phyloP scores from a whole-genome alignment of 2,113 vertebrate species.

The Pseudopodoces humilis region DNA sequence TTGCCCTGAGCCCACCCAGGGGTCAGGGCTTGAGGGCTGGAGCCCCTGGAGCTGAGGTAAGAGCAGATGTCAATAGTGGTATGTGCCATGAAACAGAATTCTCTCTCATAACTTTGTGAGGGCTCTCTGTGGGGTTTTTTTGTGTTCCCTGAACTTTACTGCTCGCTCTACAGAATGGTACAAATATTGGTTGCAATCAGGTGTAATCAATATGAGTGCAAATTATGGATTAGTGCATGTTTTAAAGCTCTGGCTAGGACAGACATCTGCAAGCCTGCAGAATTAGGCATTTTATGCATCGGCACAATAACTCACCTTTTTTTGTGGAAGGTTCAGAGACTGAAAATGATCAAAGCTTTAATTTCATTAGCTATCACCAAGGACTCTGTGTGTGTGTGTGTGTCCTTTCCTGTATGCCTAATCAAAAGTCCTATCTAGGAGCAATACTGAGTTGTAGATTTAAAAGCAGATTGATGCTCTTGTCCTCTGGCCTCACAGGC shows the following conservation, averaged over 20 bases:
- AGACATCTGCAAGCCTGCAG: background rate
- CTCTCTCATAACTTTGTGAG: background rate
- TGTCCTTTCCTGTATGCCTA: background rate
- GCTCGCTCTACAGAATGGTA: rapidly evolving
- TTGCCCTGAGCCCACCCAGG: background rate
- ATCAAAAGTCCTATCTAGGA: background rate
- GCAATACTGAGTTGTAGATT: background rate
- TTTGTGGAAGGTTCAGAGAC: background rate
- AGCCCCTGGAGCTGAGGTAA: background rate
- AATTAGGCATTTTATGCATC: background rate
- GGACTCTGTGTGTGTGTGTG: background rate
- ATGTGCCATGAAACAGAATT: background rate
- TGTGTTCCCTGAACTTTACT: background rate
- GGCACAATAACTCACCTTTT: background rate
- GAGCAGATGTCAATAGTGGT: background rate
- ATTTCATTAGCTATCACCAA: background rate
- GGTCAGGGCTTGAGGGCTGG: background rate
- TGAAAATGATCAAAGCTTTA: background rate
- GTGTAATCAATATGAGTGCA: background rate
- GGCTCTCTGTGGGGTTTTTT: rapidly evolving
- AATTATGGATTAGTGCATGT: background rate
- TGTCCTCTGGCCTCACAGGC: background rate
- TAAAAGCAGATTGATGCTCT: background rate
- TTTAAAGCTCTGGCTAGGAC: background rate
- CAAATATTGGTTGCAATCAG: background rate